Percentiles rank a stretch among this genome's conserved stretches.
These are phyloP conservation scores for Butorides virescens DNA, from an alignment of 2,113 vertebrate species.

Conservation along the genomic window DNA sequence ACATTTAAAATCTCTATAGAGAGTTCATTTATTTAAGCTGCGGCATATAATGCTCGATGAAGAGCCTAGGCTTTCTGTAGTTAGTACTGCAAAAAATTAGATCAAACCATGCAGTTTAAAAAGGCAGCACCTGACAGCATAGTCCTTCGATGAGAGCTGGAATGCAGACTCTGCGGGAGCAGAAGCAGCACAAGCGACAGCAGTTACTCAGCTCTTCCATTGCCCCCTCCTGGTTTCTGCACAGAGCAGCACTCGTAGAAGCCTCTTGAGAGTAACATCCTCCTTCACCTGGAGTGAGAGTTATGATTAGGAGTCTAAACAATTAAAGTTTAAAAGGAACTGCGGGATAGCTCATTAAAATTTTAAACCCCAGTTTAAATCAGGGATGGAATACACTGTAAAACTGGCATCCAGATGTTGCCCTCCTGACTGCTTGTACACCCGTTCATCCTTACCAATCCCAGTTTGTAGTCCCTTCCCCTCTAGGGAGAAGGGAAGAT, in stretches of 20 bases:
- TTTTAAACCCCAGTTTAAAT: background rate
- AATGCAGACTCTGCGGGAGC: background rate
- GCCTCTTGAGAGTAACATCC: background rate
- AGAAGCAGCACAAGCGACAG: background rate
- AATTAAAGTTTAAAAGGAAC: background rate
- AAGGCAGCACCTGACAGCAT: background rate
- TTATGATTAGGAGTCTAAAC: background rate
- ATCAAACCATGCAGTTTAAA: background rate
- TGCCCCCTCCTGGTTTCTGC: constrained; percentile 29
- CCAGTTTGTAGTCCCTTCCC: background rate
- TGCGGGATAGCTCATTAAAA: background rate
- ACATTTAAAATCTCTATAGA: background rate
- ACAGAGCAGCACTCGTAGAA: background rate
- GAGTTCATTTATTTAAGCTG: background rate
- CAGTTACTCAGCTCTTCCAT: constrained; percentile 17
- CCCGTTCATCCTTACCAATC: background rate
- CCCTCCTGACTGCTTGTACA: background rate
- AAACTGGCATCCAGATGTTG: background rate
- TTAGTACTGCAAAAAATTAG: background rate
- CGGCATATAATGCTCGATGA: background rate
- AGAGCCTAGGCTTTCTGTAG: background rate
- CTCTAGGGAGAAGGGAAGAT: background rate
- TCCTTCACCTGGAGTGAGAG: background rate
- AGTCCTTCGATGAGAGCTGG: background rate
- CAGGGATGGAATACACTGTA: background rate